Evolutionary conservation across 1,140 invertebrate species (phyloP), one percentile per base, ranked within the genome.

Genomic region (Camponotus floridanus): DNA sequence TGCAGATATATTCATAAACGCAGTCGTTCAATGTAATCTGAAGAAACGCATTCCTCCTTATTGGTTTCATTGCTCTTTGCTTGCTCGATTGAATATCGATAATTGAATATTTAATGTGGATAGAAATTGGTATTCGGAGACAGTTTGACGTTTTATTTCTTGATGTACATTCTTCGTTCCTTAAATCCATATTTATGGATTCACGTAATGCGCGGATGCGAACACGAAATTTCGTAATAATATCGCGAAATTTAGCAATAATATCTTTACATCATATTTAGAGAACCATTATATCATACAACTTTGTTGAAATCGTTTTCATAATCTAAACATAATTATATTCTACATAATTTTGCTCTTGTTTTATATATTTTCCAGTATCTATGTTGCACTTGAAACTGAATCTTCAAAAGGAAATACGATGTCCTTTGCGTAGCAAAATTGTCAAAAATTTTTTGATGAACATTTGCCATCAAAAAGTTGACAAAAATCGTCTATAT

Each of bases 131-230:
- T 26, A 42, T 81, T 71, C 51, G 78, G 36, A 71, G 51, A 71
- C 51, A 45, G 79, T 73, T 81, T 73, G 67, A 81, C 67, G 39
- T 73, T 81, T 71, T 67, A 21, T 81, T 73, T 73, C 79, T 81
- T 81, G 79, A 73, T 81, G 45, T n/a, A 39, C 48, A 6, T n/a
- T 73, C 67, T 42, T 21, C 65, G 9, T 57, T 73, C 39, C 18
- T 36, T 18, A 18, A 31, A 81, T 73, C 51, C 67, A 36, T 73
- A 81, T 73, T 81, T 81, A 73, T 61, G 33, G 36, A 73, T 26
- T 57, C 65, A 59, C 39, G 51, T 57, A 79, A 33, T 51, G 11
- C 3, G 45, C 48, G 36, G 15, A 70, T 64, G 9, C 64, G 21
- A 33, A 51, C 64, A 11, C 21, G 33, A 55, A 51, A 55, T 79